Conservation (phyloP, 2,797 vertebrate species). For the Fistularia commersonii region DNA sequence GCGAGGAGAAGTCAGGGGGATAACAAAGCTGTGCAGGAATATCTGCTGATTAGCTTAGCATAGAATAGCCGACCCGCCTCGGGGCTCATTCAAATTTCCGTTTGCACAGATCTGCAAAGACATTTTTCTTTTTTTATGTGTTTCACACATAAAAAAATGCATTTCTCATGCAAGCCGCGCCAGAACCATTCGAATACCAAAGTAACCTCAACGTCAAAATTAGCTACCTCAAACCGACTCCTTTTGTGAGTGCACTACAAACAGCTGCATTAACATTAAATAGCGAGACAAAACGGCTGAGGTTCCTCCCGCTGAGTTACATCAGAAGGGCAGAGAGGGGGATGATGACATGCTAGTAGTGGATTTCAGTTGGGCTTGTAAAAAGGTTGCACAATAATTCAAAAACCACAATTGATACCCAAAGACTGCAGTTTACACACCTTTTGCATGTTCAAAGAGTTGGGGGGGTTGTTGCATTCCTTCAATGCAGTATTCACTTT, state of each 20-base stretch:
- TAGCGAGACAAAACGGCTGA: conserved; percentile 18
- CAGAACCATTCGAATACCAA: neutral
- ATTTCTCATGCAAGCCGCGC: conserved; percentile 10
- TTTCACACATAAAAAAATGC: too few relatives aligned
- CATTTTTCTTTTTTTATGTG: too few relatives aligned
- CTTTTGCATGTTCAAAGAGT: too few relatives aligned
- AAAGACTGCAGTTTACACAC: too few relatives aligned
- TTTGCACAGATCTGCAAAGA: conserved; percentile 48
- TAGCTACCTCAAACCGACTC: conserved; percentile 10
- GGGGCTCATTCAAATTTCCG: conserved; percentile 55
- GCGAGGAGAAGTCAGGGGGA: conserved; percentile 37
- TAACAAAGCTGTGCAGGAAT: conserved; percentile 44
- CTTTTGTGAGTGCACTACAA: too few relatives aligned
- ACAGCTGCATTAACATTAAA: conserved; percentile 22
- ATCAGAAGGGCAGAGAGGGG: conserved; percentile 15
- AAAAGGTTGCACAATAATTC: too few relatives aligned
- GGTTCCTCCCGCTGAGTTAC: conserved; percentile 5
- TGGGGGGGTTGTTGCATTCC: too few relatives aligned
- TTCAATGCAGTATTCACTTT: conserved; percentile 44
- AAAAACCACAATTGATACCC: too few relatives aligned
- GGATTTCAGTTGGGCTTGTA: too few relatives aligned
- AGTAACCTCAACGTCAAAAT: conserved; percentile 19
- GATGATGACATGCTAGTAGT: too few relatives aligned
- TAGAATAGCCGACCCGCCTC: conserved; percentile 44
- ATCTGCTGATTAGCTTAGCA: conserved; percentile 57